A percentile compares a stretch with the other conserved stretches of the same genome.
These are phyloP conservation scores for Peromyscus nudipes DNA, from an alignment of 2,797 vertebrate species.

Conservation along the genomic window DNA sequence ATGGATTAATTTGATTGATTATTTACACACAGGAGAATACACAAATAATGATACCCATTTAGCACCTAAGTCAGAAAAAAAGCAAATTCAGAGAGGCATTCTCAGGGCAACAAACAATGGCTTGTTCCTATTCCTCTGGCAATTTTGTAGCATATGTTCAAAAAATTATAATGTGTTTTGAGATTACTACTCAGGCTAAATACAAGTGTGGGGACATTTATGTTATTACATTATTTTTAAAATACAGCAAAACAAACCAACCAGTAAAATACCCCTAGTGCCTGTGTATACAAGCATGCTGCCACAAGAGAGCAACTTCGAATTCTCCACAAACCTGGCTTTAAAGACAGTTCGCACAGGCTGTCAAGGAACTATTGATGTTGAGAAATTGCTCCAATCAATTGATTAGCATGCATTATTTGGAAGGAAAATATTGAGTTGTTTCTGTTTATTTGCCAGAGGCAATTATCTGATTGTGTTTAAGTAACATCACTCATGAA, in stretches of 20 bases:
- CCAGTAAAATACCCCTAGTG: background rate
- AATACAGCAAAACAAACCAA: background rate
- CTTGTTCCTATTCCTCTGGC: constrained; percentile 44
- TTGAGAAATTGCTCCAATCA: background rate
- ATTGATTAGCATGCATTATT: constrained; percentile 65
- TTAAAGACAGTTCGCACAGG: background rate
- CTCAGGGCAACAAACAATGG: constrained; percentile 13
- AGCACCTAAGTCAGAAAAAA: constrained; percentile 31
- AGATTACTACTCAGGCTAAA: constrained; percentile 52
- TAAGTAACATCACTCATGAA: constrained; percentile 17
- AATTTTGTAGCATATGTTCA: constrained; percentile 52
- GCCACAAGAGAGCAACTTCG: background rate
- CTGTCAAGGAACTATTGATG: background rate
- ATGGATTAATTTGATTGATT: constrained; percentile 53
- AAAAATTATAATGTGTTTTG: constrained; percentile 69
- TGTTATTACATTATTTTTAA: constrained; percentile 49
- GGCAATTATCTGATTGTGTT: constrained; percentile 43
- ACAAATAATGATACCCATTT: constrained; percentile 65
- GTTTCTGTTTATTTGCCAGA: constrained; percentile 55
- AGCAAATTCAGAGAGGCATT: constrained; percentile 35
- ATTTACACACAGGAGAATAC: constrained; percentile 51
- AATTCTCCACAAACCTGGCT: background rate
- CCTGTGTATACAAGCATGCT: background rate
- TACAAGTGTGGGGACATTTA: constrained; percentile 41
- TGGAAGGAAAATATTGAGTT: constrained; percentile 59